Evolutionary conservation across 2,113 vertebrate species (phyloP).

Genomic region (Chamaetylas fuelleborni): DNA sequence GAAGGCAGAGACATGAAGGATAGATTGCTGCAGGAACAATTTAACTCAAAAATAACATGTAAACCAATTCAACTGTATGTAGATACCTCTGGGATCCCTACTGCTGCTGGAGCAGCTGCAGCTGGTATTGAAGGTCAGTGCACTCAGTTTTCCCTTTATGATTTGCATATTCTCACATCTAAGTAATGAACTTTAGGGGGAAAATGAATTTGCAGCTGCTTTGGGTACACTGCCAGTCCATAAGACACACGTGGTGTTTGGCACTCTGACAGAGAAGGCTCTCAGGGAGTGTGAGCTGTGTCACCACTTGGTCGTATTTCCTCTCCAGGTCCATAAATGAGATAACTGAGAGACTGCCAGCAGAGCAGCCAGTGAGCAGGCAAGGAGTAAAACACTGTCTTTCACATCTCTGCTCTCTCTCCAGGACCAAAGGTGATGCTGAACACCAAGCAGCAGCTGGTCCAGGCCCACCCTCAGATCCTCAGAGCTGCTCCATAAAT

Average conservation of each 20-base stretch:
- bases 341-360: neutral
- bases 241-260: neutral
- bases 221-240: neutral
- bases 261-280: neutral
- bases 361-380: neutral
- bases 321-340: neutral
- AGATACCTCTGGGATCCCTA: neutral
- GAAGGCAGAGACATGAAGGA: neutral
- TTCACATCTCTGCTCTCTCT: neutral
- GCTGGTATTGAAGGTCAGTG: neutral
- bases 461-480: neutral
- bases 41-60: neutral
- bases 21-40: neutral
- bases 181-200: neutral
- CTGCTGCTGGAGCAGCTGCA: neutral
- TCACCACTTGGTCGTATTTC: neutral
- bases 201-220: neutral
- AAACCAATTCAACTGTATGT: neutral
- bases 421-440: neutral
- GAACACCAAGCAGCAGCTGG: neutral
- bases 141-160: neutral
- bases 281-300: neutral
- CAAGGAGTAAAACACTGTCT: neutral
- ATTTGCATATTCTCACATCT: neutral
- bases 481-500: neutral